phyloP scores from a whole-genome alignment of 1,140 invertebrate genomes.

The Orchestia grillus region DNA sequence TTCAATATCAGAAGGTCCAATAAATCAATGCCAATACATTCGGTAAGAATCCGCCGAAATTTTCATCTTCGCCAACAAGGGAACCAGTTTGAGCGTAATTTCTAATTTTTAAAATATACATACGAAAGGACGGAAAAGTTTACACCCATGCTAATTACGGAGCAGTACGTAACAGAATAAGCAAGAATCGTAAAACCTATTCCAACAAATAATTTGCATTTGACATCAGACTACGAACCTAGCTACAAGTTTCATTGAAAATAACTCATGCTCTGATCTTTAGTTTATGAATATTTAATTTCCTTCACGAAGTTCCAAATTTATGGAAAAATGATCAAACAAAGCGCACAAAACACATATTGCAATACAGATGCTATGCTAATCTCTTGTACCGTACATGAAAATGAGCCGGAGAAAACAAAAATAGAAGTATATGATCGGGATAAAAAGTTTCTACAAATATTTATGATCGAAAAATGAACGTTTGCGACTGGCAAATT shows the following conservation, averaged over 20 bases:
- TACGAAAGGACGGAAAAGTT: neutral
- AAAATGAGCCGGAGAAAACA: neutral
- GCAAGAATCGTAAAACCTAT: neutral
- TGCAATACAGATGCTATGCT: neutral
- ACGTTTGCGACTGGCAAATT: neutral
- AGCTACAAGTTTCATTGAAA: neutral
- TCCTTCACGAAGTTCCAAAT: neutral
- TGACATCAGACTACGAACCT: neutral
- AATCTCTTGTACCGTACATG: neutral
- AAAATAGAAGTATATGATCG: neutral
- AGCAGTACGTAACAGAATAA: neutral
- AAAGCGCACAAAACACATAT: neutral
- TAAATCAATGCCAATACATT: neutral
- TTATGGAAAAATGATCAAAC: neutral
- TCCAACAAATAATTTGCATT: neutral
- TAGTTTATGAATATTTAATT: neutral
- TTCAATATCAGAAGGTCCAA: neutral
- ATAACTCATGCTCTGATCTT: neutral
- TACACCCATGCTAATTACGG: neutral
- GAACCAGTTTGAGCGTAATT: neutral
- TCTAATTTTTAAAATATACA: neutral
- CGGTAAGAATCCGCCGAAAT: neutral
- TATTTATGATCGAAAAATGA: neutral
- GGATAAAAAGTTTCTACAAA: neutral
- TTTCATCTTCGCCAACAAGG: neutral